Evolutionary conservation across 2,888 invertebrate genomes (phyloP).

Genomic region (Sesia apiformis): DNA sequence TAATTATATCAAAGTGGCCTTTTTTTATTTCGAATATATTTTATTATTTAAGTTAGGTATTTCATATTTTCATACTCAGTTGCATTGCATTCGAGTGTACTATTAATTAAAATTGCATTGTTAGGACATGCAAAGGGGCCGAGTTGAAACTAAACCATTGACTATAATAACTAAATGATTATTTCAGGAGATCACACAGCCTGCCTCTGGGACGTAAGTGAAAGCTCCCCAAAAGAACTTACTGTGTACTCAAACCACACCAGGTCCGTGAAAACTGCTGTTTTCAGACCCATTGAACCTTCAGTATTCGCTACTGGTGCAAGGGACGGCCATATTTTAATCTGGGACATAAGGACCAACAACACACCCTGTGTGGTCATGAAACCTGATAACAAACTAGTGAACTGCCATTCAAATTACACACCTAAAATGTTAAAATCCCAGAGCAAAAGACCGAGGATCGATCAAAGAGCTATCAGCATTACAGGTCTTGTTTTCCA

Average conservation of each 20-base stretch:
- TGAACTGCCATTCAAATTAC: slow-evolving; percentile 76
- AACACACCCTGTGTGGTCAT: slow-evolving; percentile 52
- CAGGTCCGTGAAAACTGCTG: slow-evolving; percentile 87
- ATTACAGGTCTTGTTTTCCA: slow-evolving; percentile 91
- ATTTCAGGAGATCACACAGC: slow-evolving; percentile 85
- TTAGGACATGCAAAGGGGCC: no score
- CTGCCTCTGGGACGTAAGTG: slow-evolving; percentile 83
- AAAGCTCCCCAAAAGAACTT: slow-evolving; percentile 54
- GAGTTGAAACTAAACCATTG: no score
- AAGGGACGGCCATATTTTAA: slow-evolving; percentile 88
- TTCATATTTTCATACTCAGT: no score
- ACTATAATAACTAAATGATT: not conserved
- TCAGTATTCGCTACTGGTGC: slow-evolving; percentile 91
- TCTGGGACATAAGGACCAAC: slow-evolving; percentile 83
- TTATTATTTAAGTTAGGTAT: no score
- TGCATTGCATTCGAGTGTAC: no score
- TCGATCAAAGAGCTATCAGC: slow-evolving; percentile 77
- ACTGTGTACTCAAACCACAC: slow-evolving; percentile 84
- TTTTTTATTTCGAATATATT: no score
- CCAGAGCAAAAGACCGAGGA: slow-evolving; percentile 57
- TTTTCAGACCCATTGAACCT: slow-evolving; percentile 80
- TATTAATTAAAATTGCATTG: no score
- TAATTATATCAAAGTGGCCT: no score
- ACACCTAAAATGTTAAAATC: slow-evolving; percentile 67
- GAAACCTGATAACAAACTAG: slow-evolving; percentile 82